Conservation (phyloP, 2,113 vertebrate species). For the Dendropsophus ebraccatus region DNA sequence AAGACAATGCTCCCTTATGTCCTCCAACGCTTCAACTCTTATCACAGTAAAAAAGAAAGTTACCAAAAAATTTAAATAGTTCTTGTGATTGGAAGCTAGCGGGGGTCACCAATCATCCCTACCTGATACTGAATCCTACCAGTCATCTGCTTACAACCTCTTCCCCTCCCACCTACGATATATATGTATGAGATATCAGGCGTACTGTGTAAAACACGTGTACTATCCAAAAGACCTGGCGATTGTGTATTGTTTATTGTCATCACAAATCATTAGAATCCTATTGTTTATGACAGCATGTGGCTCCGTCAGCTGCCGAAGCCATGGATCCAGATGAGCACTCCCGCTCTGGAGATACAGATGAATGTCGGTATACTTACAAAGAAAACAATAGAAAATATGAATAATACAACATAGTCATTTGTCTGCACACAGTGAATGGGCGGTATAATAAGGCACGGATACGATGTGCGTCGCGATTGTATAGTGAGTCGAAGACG, state of each 20-base stretch:
- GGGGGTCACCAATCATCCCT: not conserved
- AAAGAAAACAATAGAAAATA: not conserved
- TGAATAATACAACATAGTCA: not conserved
- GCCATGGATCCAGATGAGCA: not conserved
- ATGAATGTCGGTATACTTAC: too few species aligned
- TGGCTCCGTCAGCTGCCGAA: not conserved
- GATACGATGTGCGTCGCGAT: not conserved
- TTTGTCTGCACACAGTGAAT: not conserved
- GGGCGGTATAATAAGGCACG: not conserved
- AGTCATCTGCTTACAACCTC: not conserved
- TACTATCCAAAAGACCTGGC: not conserved
- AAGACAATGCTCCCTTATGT: too few species aligned
- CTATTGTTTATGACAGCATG: not conserved
- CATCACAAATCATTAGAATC: conserved; percentile 6
- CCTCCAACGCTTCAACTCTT: too few species aligned
- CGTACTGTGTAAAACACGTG: not conserved
- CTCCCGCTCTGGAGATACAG: not conserved
- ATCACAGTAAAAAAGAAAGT: too few species aligned
- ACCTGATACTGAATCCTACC: not conserved
- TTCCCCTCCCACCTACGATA: not conserved
- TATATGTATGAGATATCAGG: not conserved
- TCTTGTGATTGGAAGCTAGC: not conserved
- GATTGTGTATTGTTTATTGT: not conserved
- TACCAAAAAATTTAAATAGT: too few species aligned
- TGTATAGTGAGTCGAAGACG: not conserved